Evolutionary conservation across 2,888 invertebrate species (phyloP), one percentile per base, ranked within the genome.

Genomic region (Acholoe squamosa): DNA sequence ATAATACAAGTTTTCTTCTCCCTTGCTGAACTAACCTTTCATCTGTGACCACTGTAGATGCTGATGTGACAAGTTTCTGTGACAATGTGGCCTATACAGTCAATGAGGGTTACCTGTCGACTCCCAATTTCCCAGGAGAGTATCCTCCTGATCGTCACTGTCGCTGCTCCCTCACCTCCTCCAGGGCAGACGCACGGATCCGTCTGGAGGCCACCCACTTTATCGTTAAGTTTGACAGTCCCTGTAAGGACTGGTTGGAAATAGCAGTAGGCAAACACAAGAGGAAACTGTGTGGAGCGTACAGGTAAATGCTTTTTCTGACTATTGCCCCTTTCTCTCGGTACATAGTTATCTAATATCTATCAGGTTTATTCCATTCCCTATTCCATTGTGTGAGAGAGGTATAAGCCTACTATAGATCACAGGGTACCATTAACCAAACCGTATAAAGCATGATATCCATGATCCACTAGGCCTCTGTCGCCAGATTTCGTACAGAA

Each of bases 41-140:
- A 43, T 43, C 43, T 43, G 43, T 43, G 5, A 3, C 43, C 3
- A 52, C 93, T 93, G 33, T 93, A 95, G 95, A 92, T 31, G 89
- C 91, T 25, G 92, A 94, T 51, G 93, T 94, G 10, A 91, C 91
- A 3, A 93, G 94, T 91, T 94, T 95, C 51, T 95, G 95, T 91
- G 88, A 90, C 22, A 34, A 86, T 16, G 43, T 92, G 16, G 88
- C 84, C 31, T 91, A 93, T 77, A 94, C 93, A 28, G 92, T 91
- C 0, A 93, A 93, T 90, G 92, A 92, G 43, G 95, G 95, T 14
- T 95, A 94, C 92, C 94, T 95, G 52, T 92, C 94, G 0, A 95
- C 94, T 0, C 95, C 95, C 7, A 91, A 93, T 43, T 95, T 94
- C 92, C 95, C 95, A 0, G 93, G 93, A 89, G 94, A 94, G 91